phyloP scores from a whole-genome alignment of 2,113 vertebrate genomes.

The Chlorocebus sabaeus region DNA sequence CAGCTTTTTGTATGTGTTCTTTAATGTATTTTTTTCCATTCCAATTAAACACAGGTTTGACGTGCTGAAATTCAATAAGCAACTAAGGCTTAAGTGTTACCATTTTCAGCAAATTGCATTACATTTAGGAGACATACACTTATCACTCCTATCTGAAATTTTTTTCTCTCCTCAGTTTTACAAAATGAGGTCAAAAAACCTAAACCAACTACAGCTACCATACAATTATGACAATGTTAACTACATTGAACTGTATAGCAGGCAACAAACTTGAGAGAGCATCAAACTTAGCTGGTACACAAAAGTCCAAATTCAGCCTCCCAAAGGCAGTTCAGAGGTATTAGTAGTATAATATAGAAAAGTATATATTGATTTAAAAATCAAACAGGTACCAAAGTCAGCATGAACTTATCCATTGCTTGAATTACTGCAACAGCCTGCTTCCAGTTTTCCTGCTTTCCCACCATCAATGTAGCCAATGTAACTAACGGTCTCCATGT shows the following conservation, averaged over 20 bases:
- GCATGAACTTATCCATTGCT: background rate
- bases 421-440: background rate
- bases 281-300: background rate
- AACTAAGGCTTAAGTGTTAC: background rate
- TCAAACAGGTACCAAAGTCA: background rate
- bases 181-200: conserved; percentile 24
- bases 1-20: background rate
- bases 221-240: background rate
- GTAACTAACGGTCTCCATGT: background rate
- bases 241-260: background rate
- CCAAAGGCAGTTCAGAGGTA: background rate
- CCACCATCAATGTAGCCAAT: background rate
- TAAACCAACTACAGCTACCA: background rate
- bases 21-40: background rate
- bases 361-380: background rate
- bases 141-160: background rate
- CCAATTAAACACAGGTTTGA: background rate
- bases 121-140: background rate
- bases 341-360: background rate
- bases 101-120: background rate
- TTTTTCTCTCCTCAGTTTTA: conserved; percentile 10
- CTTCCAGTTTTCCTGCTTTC: background rate
- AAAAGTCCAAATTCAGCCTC: background rate
- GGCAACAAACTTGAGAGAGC: background rate
- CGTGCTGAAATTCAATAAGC: background rate